Percentiles rank a stretch among this genome's conserved stretches.
Conservation (phyloP, 2,797 vertebrate species). For the Pseudochromis fuscus region DNA sequence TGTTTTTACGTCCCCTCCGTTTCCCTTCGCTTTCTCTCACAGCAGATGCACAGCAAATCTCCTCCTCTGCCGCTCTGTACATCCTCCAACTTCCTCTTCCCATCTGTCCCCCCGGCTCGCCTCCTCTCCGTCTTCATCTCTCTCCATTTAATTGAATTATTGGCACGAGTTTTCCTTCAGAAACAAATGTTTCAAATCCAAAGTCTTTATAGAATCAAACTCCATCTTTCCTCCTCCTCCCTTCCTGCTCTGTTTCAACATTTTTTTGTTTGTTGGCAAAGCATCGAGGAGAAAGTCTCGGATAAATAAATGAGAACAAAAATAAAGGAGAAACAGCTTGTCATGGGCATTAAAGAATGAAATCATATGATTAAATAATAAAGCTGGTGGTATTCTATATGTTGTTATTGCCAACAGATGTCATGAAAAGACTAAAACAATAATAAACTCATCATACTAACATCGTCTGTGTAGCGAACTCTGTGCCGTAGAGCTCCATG, state of each 20-base stretch:
- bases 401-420: neutral
- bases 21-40: constrained; percentile 32
- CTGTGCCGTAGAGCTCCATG: too few relatives aligned
- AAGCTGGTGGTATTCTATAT: neutral
- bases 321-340: neutral
- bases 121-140: constrained; percentile 13
- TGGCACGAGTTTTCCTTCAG: constrained; percentile 12
- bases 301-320: neutral
- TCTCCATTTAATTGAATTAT: constrained; percentile 31
- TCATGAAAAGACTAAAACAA: constrained; percentile 4
- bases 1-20: constrained; percentile 35
- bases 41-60: constrained; percentile 66
- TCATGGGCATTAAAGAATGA: neutral
- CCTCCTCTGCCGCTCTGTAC: constrained; percentile 39
- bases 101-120: constrained; percentile 54
- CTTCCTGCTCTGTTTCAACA: neutral
- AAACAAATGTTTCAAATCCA: constrained; percentile 5
- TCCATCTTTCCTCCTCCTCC: neutral
- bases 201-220: constrained; percentile 3
- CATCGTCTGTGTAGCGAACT: too few relatives aligned
- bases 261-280: neutral
- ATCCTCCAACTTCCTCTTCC: constrained; percentile 52
- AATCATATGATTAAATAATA: neutral
- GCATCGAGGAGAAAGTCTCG: neutral
- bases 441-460: neutral